These are phyloP conservation scores for Amblyornis subalaris DNA, from an alignment of 2,113 vertebrate species.

Conservation along the genomic window DNA sequence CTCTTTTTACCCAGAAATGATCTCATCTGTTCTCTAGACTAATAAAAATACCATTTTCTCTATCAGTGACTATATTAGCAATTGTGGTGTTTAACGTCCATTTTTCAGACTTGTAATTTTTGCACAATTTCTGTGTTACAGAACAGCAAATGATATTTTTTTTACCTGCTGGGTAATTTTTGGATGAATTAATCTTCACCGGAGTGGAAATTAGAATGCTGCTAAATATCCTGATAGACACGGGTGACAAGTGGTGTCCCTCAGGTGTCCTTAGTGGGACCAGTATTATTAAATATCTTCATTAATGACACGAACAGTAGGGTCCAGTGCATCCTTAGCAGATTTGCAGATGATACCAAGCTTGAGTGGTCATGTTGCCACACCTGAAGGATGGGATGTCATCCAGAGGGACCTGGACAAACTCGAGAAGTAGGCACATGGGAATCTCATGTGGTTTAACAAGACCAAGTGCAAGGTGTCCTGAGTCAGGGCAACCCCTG, in stretches of 20 bases:
- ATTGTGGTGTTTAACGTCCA: rapidly evolving
- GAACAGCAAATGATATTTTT: background rate
- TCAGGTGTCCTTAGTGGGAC: background rate
- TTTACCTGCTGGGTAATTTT: background rate
- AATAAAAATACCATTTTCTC: background rate
- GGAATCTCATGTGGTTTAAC: background rate
- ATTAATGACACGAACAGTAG: background rate
- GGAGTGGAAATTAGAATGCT: background rate
- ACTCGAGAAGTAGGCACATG: rapidly evolving
- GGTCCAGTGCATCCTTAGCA: background rate
- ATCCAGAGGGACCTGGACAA: background rate
- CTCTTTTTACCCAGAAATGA: background rate
- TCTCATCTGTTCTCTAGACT: background rate
- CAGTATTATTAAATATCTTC: background rate
- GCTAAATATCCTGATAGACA: background rate
- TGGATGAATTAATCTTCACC: background rate
- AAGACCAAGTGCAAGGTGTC: background rate
- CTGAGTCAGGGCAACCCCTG: background rate
- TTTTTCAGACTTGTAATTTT: background rate
- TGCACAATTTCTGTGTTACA: background rate
- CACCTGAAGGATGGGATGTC: background rate
- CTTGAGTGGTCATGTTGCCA: background rate
- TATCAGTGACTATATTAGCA: background rate
- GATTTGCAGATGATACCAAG: background rate
- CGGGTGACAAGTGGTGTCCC: background rate